Evolutionary conservation across 2,888 invertebrate species (phyloP), one percentile per base, ranked within the genome.

Genomic region (Anthrax anthrax): DNA sequence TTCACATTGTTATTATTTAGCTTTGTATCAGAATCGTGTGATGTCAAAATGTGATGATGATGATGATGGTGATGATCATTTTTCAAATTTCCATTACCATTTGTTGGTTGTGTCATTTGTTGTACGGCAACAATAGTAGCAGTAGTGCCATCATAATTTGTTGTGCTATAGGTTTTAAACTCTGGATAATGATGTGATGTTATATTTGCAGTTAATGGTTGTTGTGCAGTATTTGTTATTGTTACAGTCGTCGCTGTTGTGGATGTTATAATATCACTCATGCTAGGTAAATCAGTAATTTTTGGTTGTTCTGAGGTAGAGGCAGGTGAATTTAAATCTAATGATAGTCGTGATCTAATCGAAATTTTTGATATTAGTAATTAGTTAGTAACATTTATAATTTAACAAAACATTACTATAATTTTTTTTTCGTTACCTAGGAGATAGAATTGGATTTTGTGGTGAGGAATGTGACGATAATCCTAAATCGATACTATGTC

Each of bases 401-500:
- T 43, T 18, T 10, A 19, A 34, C 18, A 42, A 23, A 23, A 23
- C 5, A 23, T 6, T 23, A 23, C 8, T 23, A 6, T 23, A 4
- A 6, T 23, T 23, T 23, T 23, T 8, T 23, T 23, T 23, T 23
- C 23, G 27, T 16, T 32, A 59, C 60, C 58, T 58, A 29, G 62
- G 61, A 16, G 60, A 59, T 44, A 56, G 50, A 17, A 52, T 42
- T 29, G 51, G 34, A 42, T 46, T 46, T 38, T 46, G 46, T n/a
- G 40, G 50, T 50, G 53, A 50, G 49, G 52, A 71, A 55, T 76
- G 72, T 60, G 74, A 76, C 40, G 78, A 75, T 9, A 75, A 76
- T 57, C 78, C 77, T 54, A 81, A 70, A 64, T 81, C 81, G 60
- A 80, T 71, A 57, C 80, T 80, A 62, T 78, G 79, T 62, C 81